Conservation (phyloP, 2,797 vertebrate species). For the Sebastes melanostomus region DNA sequence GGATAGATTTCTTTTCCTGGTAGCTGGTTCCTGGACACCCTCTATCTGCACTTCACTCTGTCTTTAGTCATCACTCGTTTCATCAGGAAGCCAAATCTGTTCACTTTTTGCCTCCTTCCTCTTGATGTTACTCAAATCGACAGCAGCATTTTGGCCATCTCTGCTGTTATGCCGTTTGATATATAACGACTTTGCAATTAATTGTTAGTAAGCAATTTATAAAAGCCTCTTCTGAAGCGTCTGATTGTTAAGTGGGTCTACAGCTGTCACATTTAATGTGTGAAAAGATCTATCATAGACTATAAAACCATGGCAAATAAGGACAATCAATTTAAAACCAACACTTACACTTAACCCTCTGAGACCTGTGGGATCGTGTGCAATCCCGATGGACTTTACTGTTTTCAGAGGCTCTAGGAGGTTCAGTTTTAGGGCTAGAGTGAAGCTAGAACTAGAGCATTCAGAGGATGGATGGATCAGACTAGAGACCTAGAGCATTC, state of each 20-base stretch:
- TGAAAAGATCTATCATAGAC: neutral
- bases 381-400: too few relatives aligned
- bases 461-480: too few relatives aligned
- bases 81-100: neutral
- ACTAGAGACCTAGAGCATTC: too few relatives aligned
- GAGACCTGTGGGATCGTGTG: too few relatives aligned
- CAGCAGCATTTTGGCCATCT: neutral
- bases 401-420: too few relatives aligned
- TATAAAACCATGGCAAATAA: neutral
- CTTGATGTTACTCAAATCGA: neutral
- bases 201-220: neutral
- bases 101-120: neutral
- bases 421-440: too few relatives aligned
- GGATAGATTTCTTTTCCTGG: neutral
- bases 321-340: neutral
- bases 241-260: neutral
- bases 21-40: neutral
- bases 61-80: slow-evolving; percentile 7
- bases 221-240: slow-evolving; percentile 11
- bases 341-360: neutral
- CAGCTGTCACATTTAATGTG: slow-evolving; percentile 11
- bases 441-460: too few relatives aligned
- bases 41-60: neutral
- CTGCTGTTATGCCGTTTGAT: neutral
- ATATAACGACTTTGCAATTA: neutral